Percentiles rank a stretch among this genome's conserved stretches.
These are phyloP conservation scores for Dromius quadrimaculatus DNA, from an alignment of 2,888 invertebrate genomes.

Conservation along the genomic window DNA sequence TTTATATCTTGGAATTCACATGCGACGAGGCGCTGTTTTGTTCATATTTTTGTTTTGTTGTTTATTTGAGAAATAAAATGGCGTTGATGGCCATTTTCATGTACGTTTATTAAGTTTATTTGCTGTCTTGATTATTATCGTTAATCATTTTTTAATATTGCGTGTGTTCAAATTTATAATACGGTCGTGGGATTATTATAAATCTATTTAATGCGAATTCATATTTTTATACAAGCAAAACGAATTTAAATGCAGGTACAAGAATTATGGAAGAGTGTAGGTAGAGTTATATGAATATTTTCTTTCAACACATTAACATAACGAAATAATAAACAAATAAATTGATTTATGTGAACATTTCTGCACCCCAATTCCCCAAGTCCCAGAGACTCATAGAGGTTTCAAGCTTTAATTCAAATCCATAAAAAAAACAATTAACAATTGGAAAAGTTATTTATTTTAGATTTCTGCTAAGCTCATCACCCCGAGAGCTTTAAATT, in stretches of 20 bases:
- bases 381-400: no score
- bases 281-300: no score
- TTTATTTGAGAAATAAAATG: conserved; percentile 28
- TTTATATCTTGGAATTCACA: conserved; percentile 31
- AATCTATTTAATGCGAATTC: neutral
- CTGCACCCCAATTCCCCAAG: no score
- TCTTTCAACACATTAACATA: no score
- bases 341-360: no score
- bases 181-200: neutral
- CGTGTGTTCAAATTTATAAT: conserved; percentile 1
- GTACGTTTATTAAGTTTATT: conserved; percentile 17
- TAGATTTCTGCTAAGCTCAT: no score
- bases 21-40: conserved; percentile 42
- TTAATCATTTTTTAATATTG: conserved; percentile 19
- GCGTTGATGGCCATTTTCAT: conserved; percentile 22
- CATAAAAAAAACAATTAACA: no score
- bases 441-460: no score
- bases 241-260: neutral
- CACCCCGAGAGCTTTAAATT: no score
- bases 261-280: neutral
- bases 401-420: no score
- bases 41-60: conserved; percentile 6
- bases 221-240: neutral
- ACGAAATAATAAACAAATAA: no score
- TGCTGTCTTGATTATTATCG: conserved; percentile 22